These are phyloP conservation scores for Eutrigla gurnardus DNA, from an alignment of 2,797 vertebrate species.

Conservation along the genomic window DNA sequence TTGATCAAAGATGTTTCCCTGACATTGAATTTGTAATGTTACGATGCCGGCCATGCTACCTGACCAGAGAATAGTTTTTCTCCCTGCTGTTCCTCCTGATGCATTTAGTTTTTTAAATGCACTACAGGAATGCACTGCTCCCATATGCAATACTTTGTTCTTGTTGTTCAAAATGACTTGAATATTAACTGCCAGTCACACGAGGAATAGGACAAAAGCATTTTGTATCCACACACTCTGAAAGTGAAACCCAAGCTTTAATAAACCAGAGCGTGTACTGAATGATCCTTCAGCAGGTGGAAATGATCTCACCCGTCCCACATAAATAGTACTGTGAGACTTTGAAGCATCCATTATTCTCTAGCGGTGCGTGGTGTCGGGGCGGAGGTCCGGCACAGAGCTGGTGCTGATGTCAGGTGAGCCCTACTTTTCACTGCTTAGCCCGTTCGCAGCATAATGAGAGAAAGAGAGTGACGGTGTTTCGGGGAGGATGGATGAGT, in stretches of 20 bases:
- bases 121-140: too few relatives aligned
- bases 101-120: too few relatives aligned
- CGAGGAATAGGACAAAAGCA: background rate
- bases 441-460: conserved; percentile 60
- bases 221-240: too few relatives aligned
- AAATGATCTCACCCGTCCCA: conserved; percentile 18
- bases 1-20: too few relatives aligned
- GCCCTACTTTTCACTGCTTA: conserved; percentile 73
- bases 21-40: too few relatives aligned
- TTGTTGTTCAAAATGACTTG: too few relatives aligned
- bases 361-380: background rate
- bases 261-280: background rate
- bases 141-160: too few relatives aligned
- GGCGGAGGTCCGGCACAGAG: background rate
- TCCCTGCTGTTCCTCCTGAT: too few relatives aligned
- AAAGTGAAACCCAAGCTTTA: background rate
- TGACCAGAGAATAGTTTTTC: too few relatives aligned
- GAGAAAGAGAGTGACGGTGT: conserved; percentile 52
- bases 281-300: background rate
- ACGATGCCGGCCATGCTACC: too few relatives aligned
- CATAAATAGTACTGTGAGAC: conserved; percentile 22
- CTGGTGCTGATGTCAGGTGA: conserved; percentile 71
- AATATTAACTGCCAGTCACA: background rate
- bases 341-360: conserved; percentile 25
- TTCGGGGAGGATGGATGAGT: conserved; percentile 9